Evolutionary conservation across 2,113 vertebrate species (phyloP), one percentile per base, ranked within the genome.

Genomic region (Psilopsiagon aymara): DNA sequence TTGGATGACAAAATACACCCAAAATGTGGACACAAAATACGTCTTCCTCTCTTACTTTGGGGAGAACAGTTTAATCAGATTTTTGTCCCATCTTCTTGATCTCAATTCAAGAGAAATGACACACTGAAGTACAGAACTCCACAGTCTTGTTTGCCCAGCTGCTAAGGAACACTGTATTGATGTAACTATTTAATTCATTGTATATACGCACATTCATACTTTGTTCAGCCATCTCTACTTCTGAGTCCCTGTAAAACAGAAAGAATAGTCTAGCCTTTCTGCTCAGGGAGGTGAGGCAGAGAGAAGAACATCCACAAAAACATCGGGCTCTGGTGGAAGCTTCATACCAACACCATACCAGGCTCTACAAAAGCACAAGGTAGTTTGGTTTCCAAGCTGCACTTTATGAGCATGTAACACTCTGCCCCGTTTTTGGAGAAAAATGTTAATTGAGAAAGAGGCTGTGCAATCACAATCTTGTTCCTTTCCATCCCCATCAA

Each of bases 221-320:
- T 82, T 88, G 18, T 62, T 51, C 71, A 71, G 27, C 31, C 10
- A 13, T 33, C 7, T 71, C 9, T 57, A 43, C 39, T 68, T 67
- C n/a, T 13, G 28, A 68, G n/a, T 33, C 16, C 18, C 55, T 52
- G 11, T 47, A 19, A 88, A 78, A 55, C 15, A 4, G 14, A 33
- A 86, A 63, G 28, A 71, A 37, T 41, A 76, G 70, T 52, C 11
- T 67, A 20, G 46, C 35, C 29, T 51, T 79, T 75, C 46, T 71
- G n/a, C 41, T 71, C 35, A 37, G 41, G 4, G 13, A 67, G 20
- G 27, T 0, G 3, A 57, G 31, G 25, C 35, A 77, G 39, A 44
- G 31, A 49, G 52, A 80, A 86, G 18, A 10, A 41, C 14, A 49
- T 6, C 16, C 0, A 0, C 5, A 23, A 60, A 64, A 84, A 35